These are phyloP conservation scores for Microchirus variegatus DNA, from an alignment of 2,797 vertebrate species.

Conservation along the genomic window DNA sequence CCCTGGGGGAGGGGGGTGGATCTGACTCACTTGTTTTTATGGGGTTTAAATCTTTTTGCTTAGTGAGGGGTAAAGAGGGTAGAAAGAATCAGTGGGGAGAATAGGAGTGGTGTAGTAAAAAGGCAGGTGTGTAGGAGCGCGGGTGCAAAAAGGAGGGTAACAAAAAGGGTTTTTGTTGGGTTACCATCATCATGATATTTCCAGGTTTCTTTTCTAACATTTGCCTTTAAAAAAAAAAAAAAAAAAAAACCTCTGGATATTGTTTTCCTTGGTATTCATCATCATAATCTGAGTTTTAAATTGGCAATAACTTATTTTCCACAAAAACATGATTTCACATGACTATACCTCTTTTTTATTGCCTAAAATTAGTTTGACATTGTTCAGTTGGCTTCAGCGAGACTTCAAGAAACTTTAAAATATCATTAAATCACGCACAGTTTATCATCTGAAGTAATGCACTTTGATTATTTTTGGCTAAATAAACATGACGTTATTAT, in stretches of 20 bases:
- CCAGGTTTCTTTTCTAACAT: background rate
- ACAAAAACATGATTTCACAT: conserved; percentile 9
- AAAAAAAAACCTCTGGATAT: conserved; percentile 18
- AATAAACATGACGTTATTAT: background rate
- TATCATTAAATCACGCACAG: conserved; percentile 2
- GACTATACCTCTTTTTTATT: conserved; percentile 14
- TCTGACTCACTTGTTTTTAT: conserved; percentile 68
- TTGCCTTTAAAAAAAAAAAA: background rate
- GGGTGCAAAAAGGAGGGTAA: conserved; percentile 1
- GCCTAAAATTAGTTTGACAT: conserved; percentile 22
- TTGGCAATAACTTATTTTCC: conserved; percentile 1
- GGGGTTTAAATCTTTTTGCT: conserved; percentile 44
- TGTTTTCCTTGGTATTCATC: conserved; percentile 1
- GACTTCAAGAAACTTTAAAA: conserved; percentile 5
- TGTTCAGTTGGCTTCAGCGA: conserved; percentile 14
- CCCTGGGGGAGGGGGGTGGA: conserved; percentile 38
- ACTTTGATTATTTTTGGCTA: conserved; percentile 2
- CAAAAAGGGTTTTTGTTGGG: conserved; percentile 15
- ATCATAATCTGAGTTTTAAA: conserved; percentile 23
- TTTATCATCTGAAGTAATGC: conserved; percentile 12
- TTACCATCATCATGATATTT: conserved; percentile 15
- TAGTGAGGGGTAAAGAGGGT: conserved; percentile 24
- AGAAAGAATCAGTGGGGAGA: conserved; percentile 12
- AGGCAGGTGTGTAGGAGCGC: conserved; percentile 26
- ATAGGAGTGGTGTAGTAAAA: conserved; percentile 4